Base-by-base conservation (phyloP, 2,797 vertebrate species). In the Limosa lapponica region DNA sequence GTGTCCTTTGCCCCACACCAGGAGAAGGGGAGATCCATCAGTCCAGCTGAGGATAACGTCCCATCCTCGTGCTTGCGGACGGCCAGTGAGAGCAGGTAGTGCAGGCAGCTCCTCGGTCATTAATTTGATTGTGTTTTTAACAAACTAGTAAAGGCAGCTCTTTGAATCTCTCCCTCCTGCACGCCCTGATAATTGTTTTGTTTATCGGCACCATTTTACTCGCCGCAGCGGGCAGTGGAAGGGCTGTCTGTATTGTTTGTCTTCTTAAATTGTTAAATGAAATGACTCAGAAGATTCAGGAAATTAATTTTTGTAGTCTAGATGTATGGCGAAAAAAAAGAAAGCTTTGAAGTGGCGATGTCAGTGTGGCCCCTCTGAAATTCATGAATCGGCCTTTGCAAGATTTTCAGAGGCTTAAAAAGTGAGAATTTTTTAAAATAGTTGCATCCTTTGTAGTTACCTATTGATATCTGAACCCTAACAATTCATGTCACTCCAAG, bases 251-350 rank as follows among this genome's bases (percentile, higher is more conserved):
- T 69, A 23, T 94, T 94, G 87, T 97, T 93, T 97, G 82, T 85
- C 90, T 39, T 86, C 91, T 88, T 82, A 92, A 93, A 90, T 32
- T 90, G 82, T 90, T 92, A 96, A 95, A 95, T 95, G 90, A 95
- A 97, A 91, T 93, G 58, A 79, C 85, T 95, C 90, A 88, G 85
- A 95, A 95, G 95, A 90, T 87, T 79, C 94, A 90, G 91, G 96
- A 96, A 97, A 96, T 96, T 96, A 97, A 97, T 95, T 96, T 96
- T 84, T 94, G 82, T 64, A 88, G 70, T 46, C 82, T 54, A 51
- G 80, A 79, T 95, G 36, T n/a, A 57, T 64, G 80, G 55, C 2
- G 11, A 52, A 52, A 46, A 57, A 90, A 74, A 64, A n/a, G 82
- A 65, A 72, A 55, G 88, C 94, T 93, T 96, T 96, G 96, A 96